Conservation (phyloP, 2,888 invertebrate species). For the Drosophila aldrichi region DNA sequence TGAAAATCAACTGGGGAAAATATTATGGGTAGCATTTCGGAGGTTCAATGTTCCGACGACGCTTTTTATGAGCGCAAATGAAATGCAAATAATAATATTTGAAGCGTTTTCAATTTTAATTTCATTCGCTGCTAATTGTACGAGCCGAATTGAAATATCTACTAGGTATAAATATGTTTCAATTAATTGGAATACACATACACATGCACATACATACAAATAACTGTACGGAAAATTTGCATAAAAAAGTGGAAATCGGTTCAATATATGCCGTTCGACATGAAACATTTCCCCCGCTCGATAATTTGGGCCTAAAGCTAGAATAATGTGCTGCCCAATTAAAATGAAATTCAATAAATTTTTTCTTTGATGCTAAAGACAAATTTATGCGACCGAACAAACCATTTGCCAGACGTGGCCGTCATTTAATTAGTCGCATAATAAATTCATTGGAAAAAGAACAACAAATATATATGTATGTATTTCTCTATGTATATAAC, state of each 20-base stretch:
- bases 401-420: conserved; percentile 25
- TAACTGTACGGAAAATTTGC: conserved; percentile 5
- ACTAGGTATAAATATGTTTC: conserved; percentile 50
- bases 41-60: conserved; percentile 55
- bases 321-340: conserved; percentile 63
- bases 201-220: not conserved
- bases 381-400: conserved; percentile 42
- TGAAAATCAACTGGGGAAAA: conserved; percentile 36
- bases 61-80: conserved; percentile 56
- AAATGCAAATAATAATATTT: conserved; percentile 59
- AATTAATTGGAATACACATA: conserved; percentile 50
- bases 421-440: conserved; percentile 47
- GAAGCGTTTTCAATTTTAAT: conserved; percentile 44
- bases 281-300: conserved; percentile 7
- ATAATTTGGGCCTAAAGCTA: conserved; percentile 33
- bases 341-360: conserved; percentile 60
- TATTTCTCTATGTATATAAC: not conserved
- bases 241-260: conserved; percentile 19
- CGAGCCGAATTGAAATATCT: conserved; percentile 31
- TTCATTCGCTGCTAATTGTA: conserved; percentile 64
- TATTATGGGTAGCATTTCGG: conserved; percentile 17
- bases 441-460: conserved; percentile 51
- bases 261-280: not conserved
- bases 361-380: conserved; percentile 52
- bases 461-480: not conserved